Conservation (phyloP, 2,797 vertebrate species). For the Phalanger gymnotis region DNA sequence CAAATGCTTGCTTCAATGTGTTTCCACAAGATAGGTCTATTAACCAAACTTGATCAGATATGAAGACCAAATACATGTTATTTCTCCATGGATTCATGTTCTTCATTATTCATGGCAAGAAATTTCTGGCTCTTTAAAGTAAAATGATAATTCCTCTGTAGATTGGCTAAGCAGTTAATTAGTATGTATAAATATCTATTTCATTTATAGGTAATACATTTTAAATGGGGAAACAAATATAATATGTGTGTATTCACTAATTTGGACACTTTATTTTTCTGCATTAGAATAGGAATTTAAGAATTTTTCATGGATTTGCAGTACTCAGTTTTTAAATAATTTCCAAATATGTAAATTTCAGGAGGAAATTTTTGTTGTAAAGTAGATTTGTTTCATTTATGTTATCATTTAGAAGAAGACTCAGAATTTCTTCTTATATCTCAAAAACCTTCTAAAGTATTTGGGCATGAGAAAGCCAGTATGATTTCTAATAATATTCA, state of each 20-base stretch:
- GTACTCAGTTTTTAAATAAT: not conserved
- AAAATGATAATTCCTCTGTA: not conserved
- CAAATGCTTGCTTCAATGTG: not conserved
- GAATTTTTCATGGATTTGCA: not conserved
- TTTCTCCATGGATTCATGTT: not conserved
- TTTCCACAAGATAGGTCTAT: not conserved
- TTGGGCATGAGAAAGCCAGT: not conserved
- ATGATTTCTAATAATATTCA: not conserved
- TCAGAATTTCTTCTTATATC: not conserved
- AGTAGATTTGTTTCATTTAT: not conserved
- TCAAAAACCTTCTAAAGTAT: not conserved
- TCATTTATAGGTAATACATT: not conserved
- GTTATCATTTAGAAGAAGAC: not conserved
- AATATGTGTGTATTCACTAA: not conserved
- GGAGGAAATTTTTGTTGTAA: not conserved
- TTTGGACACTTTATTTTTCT: not conserved
- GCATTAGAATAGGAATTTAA: not conserved
- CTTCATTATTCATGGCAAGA: not conserved
- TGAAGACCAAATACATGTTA: not conserved
- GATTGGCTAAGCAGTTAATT: not conserved
- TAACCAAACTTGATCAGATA: not conserved
- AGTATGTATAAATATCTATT: not conserved
- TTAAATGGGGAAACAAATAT: not conserved
- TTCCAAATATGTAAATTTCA: not conserved
- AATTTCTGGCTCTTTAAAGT: not conserved